Conservation (phyloP, 2,797 vertebrate species). For the Aphelocoma californica region DNA sequence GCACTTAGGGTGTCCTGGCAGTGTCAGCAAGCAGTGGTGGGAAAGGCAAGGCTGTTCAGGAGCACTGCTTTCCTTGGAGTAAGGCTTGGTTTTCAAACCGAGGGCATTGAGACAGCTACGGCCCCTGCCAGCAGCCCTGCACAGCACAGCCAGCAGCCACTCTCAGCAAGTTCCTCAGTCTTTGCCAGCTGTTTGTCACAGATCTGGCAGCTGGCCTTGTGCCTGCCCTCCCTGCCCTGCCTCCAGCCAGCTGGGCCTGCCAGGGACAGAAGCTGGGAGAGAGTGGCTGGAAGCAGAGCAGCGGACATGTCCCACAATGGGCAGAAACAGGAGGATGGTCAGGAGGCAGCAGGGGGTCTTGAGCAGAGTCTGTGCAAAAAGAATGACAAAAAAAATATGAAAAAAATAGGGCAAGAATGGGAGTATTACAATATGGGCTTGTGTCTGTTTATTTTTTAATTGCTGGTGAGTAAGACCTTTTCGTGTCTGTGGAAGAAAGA, state of each 20-base stretch:
- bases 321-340: not conserved
- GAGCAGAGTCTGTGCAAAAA: not conserved
- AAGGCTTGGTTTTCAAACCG: not conserved
- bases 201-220: not conserved
- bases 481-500: not conserved
- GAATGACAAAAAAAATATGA: not conserved
- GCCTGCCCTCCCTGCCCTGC: not conserved
- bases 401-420: not conserved
- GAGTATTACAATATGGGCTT: not conserved
- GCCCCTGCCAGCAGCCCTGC: not conserved
- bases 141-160: rapidly evolving
- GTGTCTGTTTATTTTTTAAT: not conserved
- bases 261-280: not conserved
- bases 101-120: rapidly evolving
- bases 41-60: not conserved
- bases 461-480: not conserved
- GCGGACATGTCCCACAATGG: not conserved
- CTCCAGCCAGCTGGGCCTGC: not conserved
- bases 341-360: not conserved
- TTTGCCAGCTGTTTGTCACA: not conserved
- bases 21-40: not conserved
- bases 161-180: not conserved
- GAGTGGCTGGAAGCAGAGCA: not conserved
- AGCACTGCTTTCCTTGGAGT: not conserved
- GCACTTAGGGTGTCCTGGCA: not conserved